Conservation (phyloP, 2,888 invertebrate species). For the Tinea trinotella region DNA sequence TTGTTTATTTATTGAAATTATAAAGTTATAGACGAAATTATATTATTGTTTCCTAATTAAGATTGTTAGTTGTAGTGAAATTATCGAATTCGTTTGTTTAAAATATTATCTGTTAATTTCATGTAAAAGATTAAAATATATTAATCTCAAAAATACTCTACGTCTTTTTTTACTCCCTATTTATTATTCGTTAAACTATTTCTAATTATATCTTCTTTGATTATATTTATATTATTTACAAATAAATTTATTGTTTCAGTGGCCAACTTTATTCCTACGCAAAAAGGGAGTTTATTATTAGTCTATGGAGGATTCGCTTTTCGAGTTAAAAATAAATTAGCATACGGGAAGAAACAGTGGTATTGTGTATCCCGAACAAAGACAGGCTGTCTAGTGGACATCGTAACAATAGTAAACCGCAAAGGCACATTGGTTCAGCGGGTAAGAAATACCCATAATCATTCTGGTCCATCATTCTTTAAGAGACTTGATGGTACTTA, state of each 20-base stretch:
- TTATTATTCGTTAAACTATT: too few relatives aligned
- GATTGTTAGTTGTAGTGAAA: too few relatives aligned
- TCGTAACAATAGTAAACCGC: constrained; percentile 45
- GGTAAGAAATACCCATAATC: constrained; percentile 51
- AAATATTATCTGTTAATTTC: too few relatives aligned
- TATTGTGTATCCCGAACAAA: constrained; percentile 55
- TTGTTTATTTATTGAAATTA: too few relatives aligned
- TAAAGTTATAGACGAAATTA: too few relatives aligned
- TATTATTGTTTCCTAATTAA: too few relatives aligned
- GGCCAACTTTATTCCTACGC: constrained; percentile 53
- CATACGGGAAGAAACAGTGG: constrained; percentile 63
- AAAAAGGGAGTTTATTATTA: constrained; percentile 52
- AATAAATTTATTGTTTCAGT: constrained; percentile 38
- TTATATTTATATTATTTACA: too few relatives aligned
- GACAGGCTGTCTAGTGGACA: constrained; percentile 55
- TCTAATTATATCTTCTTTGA: too few relatives aligned
- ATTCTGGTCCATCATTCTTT: constrained; percentile 53
- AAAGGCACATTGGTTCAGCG: constrained; percentile 42
- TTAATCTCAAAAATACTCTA: too few relatives aligned
- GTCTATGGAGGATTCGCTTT: constrained; percentile 57
- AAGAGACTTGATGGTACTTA: constrained; percentile 52
- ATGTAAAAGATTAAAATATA: too few relatives aligned
- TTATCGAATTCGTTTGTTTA: too few relatives aligned
- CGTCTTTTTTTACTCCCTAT: too few relatives aligned
- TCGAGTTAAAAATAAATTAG: constrained; percentile 54